Evolutionary conservation across 2,888 invertebrate genomes (phyloP).

Genomic region (Ormyrus labotus): DNA sequence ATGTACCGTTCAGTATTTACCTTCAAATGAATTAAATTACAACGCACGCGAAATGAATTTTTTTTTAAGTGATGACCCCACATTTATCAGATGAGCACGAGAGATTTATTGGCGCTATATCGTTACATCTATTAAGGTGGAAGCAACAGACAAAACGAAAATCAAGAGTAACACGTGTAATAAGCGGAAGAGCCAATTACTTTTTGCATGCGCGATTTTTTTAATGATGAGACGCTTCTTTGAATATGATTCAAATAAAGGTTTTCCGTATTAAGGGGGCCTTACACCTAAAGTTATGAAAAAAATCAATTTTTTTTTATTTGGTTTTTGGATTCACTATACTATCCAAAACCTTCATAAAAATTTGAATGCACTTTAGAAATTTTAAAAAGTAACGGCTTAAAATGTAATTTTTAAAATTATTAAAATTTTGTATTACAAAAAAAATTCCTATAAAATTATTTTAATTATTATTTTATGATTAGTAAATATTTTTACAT

Average conservation of each 20-base stretch:
- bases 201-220: neutral
- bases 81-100: conserved; percentile 29
- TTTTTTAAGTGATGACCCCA: conserved; percentile 15
- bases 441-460: no score
- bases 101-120: conserved; percentile 38
- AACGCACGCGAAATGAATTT: conserved; percentile 1
- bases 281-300: no score
- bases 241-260: conserved; percentile 20
- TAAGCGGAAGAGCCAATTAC: conserved; percentile 24
- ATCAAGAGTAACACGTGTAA: conserved; percentile 20
- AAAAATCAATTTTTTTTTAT: no score
- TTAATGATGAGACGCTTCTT: neutral
- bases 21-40: conserved; percentile 36
- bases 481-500: no score
- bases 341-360: no score
- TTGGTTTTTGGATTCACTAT: no score
- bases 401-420: no score
- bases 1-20: conserved; percentile 32
- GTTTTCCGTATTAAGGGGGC: neutral
- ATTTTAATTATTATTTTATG: no score
- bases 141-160: conserved; percentile 27
- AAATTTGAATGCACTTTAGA: no score
- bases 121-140: conserved; percentile 20
- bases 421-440: no score
- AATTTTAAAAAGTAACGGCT: no score